These are phyloP conservation scores for Diaphora mendica DNA, from an alignment of 2,888 invertebrate genomes.

Conservation along the genomic window DNA sequence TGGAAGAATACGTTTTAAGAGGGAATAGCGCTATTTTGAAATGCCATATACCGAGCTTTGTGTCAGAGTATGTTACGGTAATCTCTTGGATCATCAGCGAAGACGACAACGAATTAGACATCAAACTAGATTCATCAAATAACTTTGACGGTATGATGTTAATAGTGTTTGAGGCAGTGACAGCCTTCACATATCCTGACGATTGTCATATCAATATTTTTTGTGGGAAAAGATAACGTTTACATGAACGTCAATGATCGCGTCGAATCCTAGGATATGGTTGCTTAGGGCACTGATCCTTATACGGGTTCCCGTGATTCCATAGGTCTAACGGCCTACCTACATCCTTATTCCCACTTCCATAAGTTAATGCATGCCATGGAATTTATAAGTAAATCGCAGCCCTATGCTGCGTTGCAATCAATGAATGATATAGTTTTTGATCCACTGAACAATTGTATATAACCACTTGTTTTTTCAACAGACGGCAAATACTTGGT, in stretches of 20 bases:
- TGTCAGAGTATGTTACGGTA: constrained; percentile 95
- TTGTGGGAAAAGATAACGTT: constrained; percentile 17
- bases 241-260: constrained; percentile 19
- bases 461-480: constrained; percentile 34
- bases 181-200: constrained; percentile 33
- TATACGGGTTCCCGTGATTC: constrained; percentile 72
- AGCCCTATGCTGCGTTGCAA: constrained; percentile 72
- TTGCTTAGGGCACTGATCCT: constrained; percentile 67
- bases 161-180: constrained; percentile 37
- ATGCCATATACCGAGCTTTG: constrained; percentile 97
- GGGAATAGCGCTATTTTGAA: constrained; percentile 96
- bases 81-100: constrained; percentile 95
- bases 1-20: constrained; percentile 96
- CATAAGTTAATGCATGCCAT: constrained; percentile 83
- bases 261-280: constrained; percentile 24
- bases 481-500: constrained; percentile 98
- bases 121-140: constrained; percentile 73
- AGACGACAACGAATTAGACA: constrained; percentile 82
- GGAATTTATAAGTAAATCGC: constrained; percentile 80
- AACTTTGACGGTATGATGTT: constrained; percentile 73
- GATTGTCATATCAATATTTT: constrained; percentile 17
- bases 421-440: constrained; percentile 35
- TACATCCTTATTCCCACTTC: constrained; percentile 83
- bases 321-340: constrained; percentile 88
- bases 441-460: constrained; percentile 16